These are phyloP conservation scores for Tetramorium alpestre DNA, from an alignment of 1,140 invertebrate species.

Conservation along the genomic window DNA sequence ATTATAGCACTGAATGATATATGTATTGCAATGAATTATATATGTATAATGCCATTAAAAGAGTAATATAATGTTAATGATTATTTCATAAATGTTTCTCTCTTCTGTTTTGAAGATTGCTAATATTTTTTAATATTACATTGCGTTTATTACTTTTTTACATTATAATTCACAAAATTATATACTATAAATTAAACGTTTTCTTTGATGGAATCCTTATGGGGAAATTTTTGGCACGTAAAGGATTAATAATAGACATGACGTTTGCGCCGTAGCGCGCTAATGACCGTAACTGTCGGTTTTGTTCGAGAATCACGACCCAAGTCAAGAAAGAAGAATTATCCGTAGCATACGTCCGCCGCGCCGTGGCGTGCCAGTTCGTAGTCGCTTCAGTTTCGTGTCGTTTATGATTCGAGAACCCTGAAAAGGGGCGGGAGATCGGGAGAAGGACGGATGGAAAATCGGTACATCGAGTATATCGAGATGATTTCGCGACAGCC, in stretches of 20 bases:
- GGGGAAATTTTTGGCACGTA: background rate
- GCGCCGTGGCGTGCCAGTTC: background rate
- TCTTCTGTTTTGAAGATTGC: background rate
- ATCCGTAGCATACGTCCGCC: background rate
- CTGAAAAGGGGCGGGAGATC: background rate
- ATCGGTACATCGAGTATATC: background rate
- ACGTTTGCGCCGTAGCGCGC: slow-evolving; percentile 9
- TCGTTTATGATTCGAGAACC: background rate
- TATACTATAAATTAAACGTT: background rate
- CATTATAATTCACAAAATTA: background rate
- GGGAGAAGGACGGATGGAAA: background rate
- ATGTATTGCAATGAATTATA: background rate
- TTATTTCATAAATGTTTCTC: background rate
- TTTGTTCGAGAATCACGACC: slow-evolving; percentile 32
- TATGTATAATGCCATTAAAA: background rate
- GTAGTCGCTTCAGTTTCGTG: slow-evolving; percentile 18
- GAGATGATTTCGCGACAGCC: slow-evolving; percentile 19
- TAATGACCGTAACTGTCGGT: slow-evolving; percentile 3
- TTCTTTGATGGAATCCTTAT: background rate
- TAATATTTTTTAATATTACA: background rate
- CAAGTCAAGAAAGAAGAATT: slow-evolving; percentile 42
- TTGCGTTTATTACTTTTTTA: background rate
- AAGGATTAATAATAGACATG: slow-evolving; percentile 46
- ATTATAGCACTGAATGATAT: background rate
- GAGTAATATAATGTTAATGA: background rate